phyloP scores from a whole-genome alignment of 2,113 vertebrate species.

The Vulpes ferrilata region DNA sequence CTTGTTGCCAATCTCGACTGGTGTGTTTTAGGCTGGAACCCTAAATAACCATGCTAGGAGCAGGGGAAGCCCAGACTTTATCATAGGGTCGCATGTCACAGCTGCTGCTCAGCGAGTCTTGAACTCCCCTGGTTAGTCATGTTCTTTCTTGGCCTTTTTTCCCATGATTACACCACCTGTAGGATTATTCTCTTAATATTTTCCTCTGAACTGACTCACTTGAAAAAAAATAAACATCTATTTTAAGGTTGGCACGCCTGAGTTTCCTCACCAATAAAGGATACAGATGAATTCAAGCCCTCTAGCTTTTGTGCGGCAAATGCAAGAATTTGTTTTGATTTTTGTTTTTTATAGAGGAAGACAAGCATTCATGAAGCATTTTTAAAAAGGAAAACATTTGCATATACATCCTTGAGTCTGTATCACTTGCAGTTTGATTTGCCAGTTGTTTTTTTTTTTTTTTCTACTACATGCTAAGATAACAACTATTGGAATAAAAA shows the following conservation, averaged over 20 bases:
- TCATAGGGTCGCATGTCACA: neutral
- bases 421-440: neutral
- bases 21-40: constrained; percentile 2
- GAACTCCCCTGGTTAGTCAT: neutral
- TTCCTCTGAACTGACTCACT: constrained; percentile 33
- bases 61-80: constrained; percentile 25
- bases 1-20: neutral
- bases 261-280: neutral
- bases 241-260: neutral
- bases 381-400: neutral
- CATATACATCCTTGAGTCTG: neutral
- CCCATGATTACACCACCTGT: constrained; percentile 47
- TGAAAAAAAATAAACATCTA: neutral
- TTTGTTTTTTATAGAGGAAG: neutral
- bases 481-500: neutral
- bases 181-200: constrained; percentile 24
- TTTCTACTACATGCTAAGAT: neutral
- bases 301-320: neutral
- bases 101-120: constrained; percentile 10
- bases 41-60: constrained; percentile 32
- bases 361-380: neutral
- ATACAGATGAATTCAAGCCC: neutral
- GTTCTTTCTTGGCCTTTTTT: neutral
- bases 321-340: no score
- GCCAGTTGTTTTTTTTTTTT: neutral